These are phyloP conservation scores for Spea multiplicata DNA, from an alignment of 2,113 vertebrate genomes.

Conservation along the genomic window DNA sequence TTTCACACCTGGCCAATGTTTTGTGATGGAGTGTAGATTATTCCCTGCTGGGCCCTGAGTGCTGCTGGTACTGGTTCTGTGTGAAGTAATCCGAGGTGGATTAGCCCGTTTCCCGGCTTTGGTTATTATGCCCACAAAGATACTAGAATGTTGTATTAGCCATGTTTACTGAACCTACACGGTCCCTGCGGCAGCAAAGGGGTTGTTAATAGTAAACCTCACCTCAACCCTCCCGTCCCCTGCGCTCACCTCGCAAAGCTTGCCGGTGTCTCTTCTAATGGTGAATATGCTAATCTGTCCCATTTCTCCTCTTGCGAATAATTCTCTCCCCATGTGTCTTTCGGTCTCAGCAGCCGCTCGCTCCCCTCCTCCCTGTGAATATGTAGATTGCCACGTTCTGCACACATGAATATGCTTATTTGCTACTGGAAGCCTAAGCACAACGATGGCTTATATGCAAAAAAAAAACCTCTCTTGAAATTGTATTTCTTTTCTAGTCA, in stretches of 20 bases:
- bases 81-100: too few species aligned
- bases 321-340: slow-evolving; percentile 24
- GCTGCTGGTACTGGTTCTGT: too few species aligned
- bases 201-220: too few species aligned
- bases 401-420: slow-evolving; percentile 42
- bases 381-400: slow-evolving; percentile 33
- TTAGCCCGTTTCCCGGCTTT: too few species aligned
- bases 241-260: slow-evolving; percentile 8
- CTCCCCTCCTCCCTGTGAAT: slow-evolving; percentile 32
- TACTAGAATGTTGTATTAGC: too few species aligned
- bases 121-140: too few species aligned
- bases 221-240: neutral
- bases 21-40: too few species aligned
- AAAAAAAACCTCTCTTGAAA: neutral
- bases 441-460: neutral
- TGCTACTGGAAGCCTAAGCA: slow-evolving; percentile 9
- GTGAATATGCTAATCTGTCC: slow-evolving; percentile 40
- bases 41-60: too few species aligned
- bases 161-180: too few species aligned
- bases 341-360: neutral
- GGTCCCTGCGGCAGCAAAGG: too few species aligned
- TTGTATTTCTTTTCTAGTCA: neutral
- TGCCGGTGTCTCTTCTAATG: slow-evolving; percentile 18
- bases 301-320: slow-evolving; percentile 33
- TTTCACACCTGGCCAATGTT: too few species aligned